These are phyloP conservation scores for Regulus satrapa DNA, from an alignment of 2,113 vertebrate species.

Conservation along the genomic window DNA sequence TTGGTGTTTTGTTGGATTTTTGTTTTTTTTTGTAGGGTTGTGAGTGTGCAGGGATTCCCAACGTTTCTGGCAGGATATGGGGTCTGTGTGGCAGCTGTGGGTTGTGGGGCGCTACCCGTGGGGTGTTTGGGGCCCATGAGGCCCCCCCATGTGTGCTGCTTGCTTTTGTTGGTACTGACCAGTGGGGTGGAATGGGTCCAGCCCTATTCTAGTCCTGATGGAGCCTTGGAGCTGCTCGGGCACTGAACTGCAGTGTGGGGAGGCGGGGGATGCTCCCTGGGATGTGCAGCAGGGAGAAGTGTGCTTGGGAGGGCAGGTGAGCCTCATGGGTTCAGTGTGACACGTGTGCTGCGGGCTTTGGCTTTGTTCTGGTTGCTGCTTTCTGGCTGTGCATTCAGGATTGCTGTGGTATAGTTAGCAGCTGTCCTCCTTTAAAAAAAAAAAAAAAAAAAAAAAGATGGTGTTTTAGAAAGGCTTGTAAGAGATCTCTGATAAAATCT, in stretches of 20 bases:
- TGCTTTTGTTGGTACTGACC: background rate
- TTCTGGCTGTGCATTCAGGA: background rate
- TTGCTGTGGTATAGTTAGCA: background rate
- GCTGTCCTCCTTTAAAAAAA: background rate
- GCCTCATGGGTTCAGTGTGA: fast-evolving
- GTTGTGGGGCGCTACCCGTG: background rate
- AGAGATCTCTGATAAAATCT: background rate
- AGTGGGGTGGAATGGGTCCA: fast-evolving
- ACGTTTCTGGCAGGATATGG: background rate
- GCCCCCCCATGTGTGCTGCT: fast-evolving
- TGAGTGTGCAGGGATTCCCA: background rate
- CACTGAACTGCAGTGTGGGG: background rate
- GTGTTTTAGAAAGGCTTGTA: background rate
- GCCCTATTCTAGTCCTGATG: background rate
- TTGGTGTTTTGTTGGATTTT: background rate
- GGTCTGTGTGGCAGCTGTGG: background rate
- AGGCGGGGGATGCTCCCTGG: background rate
- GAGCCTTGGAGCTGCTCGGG: background rate
- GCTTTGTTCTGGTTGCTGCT: background rate
- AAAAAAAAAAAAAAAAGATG: background rate
- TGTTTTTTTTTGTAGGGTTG: background rate
- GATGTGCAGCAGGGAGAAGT: background rate
- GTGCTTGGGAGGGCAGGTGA: background rate
- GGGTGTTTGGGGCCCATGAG: fast-evolving
- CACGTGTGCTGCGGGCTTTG: fast-evolving